A percentile compares a stretch with the other conserved stretches of the same genome.
Evolutionary conservation across 2,888 invertebrate species (phyloP).

Genomic region (Drosophila infuscata): DNA sequence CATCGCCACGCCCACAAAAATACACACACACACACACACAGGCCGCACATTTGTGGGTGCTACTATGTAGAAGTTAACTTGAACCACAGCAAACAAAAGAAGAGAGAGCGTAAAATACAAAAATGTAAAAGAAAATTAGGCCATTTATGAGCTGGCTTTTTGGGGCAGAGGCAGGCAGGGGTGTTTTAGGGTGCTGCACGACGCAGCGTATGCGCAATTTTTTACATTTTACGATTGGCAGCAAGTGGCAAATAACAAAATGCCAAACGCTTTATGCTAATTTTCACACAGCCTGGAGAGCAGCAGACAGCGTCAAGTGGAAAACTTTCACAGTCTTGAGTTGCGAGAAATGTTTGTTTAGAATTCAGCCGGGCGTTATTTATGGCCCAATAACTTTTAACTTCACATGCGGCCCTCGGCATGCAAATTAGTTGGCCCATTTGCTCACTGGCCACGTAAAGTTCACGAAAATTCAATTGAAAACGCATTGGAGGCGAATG

Average conservation of each 20-base stretch:
- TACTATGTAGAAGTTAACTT: constrained; percentile 7
- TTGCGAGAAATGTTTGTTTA: constrained; percentile 73
- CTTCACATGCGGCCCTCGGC: constrained; percentile 72
- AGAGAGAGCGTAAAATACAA: constrained; percentile 31
- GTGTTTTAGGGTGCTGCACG: constrained; percentile 8
- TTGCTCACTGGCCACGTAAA: constrained; percentile 39
- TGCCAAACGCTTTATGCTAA: constrained; percentile 72
- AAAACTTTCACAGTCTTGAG: constrained; percentile 69
- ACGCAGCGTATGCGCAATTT: constrained; percentile 63
- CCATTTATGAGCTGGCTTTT: constrained; percentile 68
- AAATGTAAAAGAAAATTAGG: constrained; percentile 61
- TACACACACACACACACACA: neutral
- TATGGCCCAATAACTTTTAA: constrained; percentile 81
- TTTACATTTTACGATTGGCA: constrained; percentile 64
- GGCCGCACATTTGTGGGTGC: constrained; percentile 42
- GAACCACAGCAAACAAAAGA: constrained; percentile 21
- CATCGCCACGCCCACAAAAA: constrained; percentile 18
- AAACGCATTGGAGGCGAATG: neutral
- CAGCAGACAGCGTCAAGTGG: constrained; percentile 52
- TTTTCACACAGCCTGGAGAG: constrained; percentile 50
- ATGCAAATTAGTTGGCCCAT: constrained; percentile 72
- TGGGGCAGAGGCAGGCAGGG: neutral
- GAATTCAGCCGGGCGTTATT: constrained; percentile 76
- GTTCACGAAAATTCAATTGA: constrained; percentile 52
- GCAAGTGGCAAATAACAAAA: constrained; percentile 65